Percentiles rank a stretch among this genome's conserved stretches.
Evolutionary conservation across 2,888 invertebrate species (phyloP).

Genomic region (Clistopyga incitator): DNA sequence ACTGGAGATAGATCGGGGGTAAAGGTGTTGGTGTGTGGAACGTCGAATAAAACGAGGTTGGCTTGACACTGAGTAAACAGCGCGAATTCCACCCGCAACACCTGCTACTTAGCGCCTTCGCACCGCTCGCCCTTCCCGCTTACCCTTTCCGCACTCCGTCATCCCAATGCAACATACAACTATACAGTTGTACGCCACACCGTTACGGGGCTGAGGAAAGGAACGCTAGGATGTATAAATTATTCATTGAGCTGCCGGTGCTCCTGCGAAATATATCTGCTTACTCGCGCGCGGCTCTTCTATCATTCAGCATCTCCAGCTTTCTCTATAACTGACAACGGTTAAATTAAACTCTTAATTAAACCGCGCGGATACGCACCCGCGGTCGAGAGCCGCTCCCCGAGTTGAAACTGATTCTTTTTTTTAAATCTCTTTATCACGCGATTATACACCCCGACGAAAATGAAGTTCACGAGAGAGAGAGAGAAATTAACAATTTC

Average conservation of each 20-base stretch:
- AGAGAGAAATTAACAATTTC: neutral
- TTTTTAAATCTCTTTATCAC: constrained; percentile 51
- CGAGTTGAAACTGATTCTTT: constrained; percentile 31
- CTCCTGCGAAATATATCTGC: constrained; percentile 63
- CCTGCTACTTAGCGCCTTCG: constrained; percentile 70
- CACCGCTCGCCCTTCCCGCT: constrained; percentile 41
- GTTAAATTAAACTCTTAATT: constrained; percentile 64
- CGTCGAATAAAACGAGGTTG: constrained; percentile 58
- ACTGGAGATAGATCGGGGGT: constrained; percentile 31
- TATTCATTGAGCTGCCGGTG: constrained; percentile 66
- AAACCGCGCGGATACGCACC: constrained; percentile 51
- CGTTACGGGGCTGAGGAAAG: constrained; percentile 56
- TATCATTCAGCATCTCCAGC: constrained; percentile 42
- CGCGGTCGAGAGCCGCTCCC: constrained; percentile 22
- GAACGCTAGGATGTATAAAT: constrained; percentile 67
- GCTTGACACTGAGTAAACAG: constrained; percentile 66
- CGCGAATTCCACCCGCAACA: constrained; percentile 69
- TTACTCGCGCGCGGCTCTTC: constrained; percentile 57
- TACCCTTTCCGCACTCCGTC: constrained; percentile 49
- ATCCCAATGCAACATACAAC: constrained; percentile 33
- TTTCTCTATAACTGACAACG: constrained; percentile 31
- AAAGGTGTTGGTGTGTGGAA: constrained; percentile 40
- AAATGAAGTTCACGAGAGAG: neutral
- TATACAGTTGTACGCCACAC: constrained; percentile 19
- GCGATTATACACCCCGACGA: constrained; percentile 19